Base-by-base conservation (phyloP, 2,113 vertebrate species). In the Silurus glanis region DNA sequence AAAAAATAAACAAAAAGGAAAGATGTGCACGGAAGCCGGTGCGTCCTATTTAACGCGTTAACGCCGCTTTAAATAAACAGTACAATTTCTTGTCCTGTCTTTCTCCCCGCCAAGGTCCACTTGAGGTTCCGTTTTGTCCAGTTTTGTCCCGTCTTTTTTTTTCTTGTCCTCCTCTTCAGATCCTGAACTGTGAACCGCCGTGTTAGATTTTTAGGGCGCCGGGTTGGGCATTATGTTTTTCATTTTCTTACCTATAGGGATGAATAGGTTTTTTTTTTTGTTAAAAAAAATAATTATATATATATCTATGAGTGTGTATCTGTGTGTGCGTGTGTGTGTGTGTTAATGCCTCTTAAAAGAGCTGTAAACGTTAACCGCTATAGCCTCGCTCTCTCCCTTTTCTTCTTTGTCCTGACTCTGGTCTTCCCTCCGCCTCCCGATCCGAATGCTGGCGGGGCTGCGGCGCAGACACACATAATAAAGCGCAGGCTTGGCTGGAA, bases 401-500 rank as follows among this genome's bases (percentile, higher is more conserved):
- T 97, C 97, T 98, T 97, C 97, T 98, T 97, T 98, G 97, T 98
- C 97, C 97, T 97, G 96, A 97, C 96, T 97, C 96, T 96, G 96
- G 97, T 96, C 94, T 94, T 94, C 94, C 95, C 95, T 96, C 97
- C 97, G 97, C 95, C 95, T 96, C 96, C 96, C 96, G 96, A 96
- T 96, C 96, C 96, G 97, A 97, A 97, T 97, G 97, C 97, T 97
- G 97, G 97, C 97, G 97, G 96, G 97, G 97, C 97, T 97, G 97
- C 97, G 96, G 96, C 97, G 97, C 97, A 97, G 96, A 97, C 97
- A 99, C 97, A 98, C 97, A 98, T 99, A 98, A 97, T 99, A 99
- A 97, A 98, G 97, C 97, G 83, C 97, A 97, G 97, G 97, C 97
- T 98, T 97, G 97, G 97, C 97, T 99, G 97, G 96, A 97, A 97